Evolutionary conservation across 2,113 vertebrate species (phyloP).

Genomic region (Galbula dea): DNA sequence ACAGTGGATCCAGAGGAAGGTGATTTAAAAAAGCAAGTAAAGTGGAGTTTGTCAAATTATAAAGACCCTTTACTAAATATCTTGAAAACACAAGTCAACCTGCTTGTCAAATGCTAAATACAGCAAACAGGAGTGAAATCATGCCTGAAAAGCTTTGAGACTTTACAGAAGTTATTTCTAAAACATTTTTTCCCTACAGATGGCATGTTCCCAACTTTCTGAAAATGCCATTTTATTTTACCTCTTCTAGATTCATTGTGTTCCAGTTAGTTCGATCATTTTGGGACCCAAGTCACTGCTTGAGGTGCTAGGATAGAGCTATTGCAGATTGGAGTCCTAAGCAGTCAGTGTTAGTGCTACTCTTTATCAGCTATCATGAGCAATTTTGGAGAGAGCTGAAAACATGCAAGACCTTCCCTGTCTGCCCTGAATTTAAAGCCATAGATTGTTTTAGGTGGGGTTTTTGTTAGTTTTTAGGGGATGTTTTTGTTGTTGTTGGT

Average conservation of each 20-base stretch:
- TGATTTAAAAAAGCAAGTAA: background rate
- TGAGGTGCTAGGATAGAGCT: background rate
- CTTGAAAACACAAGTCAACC: background rate
- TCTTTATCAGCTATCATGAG: background rate
- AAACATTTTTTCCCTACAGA: rapidly evolving
- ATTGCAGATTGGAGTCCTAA: background rate
- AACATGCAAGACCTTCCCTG: background rate
- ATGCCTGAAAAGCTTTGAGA: background rate
- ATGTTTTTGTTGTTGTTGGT: too few species aligned
- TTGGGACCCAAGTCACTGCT: too few species aligned
- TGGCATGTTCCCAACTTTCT: background rate
- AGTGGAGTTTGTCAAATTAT: background rate
- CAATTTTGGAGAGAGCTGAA: background rate
- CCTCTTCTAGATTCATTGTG: background rate
- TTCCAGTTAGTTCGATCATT: background rate
- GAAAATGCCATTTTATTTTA: background rate
- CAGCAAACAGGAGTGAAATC: background rate
- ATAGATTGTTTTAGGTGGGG: background rate
- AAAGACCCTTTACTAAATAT: background rate
- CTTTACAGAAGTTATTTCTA: background rate
- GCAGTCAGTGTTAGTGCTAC: background rate
- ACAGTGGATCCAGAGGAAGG: background rate
- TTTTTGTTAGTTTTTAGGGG: background rate
- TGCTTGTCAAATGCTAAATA: background rate
- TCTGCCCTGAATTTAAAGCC: background rate